Percentiles rank a stretch among this genome's conserved stretches.
phyloP scores from a whole-genome alignment of 1,140 invertebrate genomes.

The Drosophila parabipectinata region DNA sequence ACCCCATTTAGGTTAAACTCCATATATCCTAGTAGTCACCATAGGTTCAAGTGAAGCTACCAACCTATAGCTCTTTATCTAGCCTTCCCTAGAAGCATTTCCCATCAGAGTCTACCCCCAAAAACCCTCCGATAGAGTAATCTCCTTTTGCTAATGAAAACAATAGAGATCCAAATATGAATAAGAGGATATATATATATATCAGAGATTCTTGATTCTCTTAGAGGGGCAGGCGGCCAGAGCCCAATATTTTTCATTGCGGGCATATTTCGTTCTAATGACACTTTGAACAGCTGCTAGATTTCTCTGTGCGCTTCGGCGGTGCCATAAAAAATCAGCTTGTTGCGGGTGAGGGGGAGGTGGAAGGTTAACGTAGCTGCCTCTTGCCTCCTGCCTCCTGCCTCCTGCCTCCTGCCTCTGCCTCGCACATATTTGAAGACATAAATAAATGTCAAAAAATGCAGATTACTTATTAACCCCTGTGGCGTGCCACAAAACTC shows the following conservation, averaged over 20 bases:
- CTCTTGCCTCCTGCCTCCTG: too few species aligned
- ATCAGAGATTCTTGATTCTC: neutral
- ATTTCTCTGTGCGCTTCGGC: conserved; percentile 53
- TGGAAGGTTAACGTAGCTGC: too few species aligned
- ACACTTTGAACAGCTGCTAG: conserved; percentile 77
- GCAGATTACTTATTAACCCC: conserved; percentile 84
- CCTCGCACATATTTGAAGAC: conserved; percentile 79
- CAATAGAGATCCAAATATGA: conserved; percentile 8
- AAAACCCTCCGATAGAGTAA: too few species aligned
- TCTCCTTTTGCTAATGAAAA: conserved; percentile 1
- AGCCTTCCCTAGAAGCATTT: too few species aligned
- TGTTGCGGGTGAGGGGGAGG: neutral
- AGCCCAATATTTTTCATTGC: conserved; percentile 7
- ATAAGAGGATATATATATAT: too few species aligned
- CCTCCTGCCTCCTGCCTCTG: conserved; percentile 1
- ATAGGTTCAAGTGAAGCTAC: too few species aligned
- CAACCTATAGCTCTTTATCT: too few species aligned
- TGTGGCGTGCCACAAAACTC: conserved; percentile 72
- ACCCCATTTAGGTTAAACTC: too few species aligned
- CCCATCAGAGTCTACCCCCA: too few species aligned
- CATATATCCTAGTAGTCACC: too few species aligned
- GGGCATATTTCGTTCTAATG: conserved; percentile 70
- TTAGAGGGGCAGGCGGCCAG: neutral
- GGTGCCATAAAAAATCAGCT: conserved; percentile 12
- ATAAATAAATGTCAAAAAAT: conserved; percentile 84